phyloP scores from a whole-genome alignment of 2,888 invertebrate genomes.

The Atethmia centrago region DNA sequence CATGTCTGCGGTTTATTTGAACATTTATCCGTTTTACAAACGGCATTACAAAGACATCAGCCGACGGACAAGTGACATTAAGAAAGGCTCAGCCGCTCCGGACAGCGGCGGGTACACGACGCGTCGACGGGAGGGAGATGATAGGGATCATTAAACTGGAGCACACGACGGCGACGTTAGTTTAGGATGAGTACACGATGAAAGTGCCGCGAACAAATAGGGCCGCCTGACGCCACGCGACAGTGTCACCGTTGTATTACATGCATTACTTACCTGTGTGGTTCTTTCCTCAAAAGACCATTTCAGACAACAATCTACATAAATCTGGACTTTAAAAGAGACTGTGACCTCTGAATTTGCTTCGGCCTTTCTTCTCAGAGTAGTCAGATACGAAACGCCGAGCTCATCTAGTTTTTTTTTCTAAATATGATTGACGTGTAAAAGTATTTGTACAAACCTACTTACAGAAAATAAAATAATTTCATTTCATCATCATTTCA shows the following conservation, averaged over 20 bases:
- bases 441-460: too few relatives aligned
- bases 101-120: conserved; percentile 6
- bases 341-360: too few relatives aligned
- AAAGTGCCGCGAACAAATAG: conserved; percentile 1
- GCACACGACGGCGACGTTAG: conserved; percentile 25
- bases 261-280: too few relatives aligned
- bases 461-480: too few relatives aligned
- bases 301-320: too few relatives aligned
- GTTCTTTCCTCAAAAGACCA: too few relatives aligned
- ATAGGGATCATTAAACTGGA: conserved; percentile 13
- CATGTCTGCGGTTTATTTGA: conserved; percentile 10
- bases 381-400: too few relatives aligned
- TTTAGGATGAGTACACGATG: conserved; percentile 15
- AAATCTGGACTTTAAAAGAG: too few relatives aligned
- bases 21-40: conserved; percentile 3
- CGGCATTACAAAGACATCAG: conserved; percentile 21
- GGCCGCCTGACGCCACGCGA: neutral
- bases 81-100: conserved; percentile 6
- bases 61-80: conserved; percentile 11
- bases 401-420: too few relatives aligned
- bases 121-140: neutral
- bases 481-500: too few relatives aligned
- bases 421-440: too few relatives aligned
- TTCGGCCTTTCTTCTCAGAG: too few relatives aligned
- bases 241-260: neutral